Evolutionary conservation across 2,888 invertebrate species (phyloP), one percentile per base, ranked within the genome.

Genomic region (Synergus gifuensis): DNA sequence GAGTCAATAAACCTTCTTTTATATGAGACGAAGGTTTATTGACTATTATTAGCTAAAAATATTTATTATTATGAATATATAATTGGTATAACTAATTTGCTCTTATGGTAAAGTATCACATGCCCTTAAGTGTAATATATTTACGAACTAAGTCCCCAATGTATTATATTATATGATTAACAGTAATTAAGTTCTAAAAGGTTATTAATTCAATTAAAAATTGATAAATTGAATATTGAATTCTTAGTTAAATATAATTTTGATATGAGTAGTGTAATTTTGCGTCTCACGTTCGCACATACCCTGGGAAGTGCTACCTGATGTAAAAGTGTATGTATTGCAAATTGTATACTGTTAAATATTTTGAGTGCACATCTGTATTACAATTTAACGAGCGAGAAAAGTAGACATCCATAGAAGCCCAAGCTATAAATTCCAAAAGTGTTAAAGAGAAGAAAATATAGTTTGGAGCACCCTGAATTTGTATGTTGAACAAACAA

Each of bases 221-320:
- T 54, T n/a, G 5, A 36, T 36, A 36, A n/a, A 54, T n/a, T n/a
- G 9, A 18, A 54, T 2, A n/a, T 54, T 54, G n/a, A n/a, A 5
- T 2, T 60, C 12, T 60, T 28, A 12, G 4, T 60, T 60, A 12
- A 60, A 28, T 60, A 12, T 67, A 12, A 60, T 60, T 42, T 14
- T 54, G 28, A 49, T 46, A 46, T 36, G 28, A n/a, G 4, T 49
- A 54, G 11, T 14, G 22, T 69, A n/a, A 54, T 36, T 73, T 73
- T 73, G 54, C 73, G 54, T 16, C 73, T 54, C 73, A 73, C 73
- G 73, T 73, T 18, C 73, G 40, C 49, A 36, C 36, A 73, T 54
- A 73, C 73, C n/a, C 54, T n/a, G n/a, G n/a, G 54, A 36, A 54
- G 49, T 36, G 73, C 73, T 73, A 73, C 73, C 73, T 73, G 73